Base-by-base conservation (phyloP, 1,140 invertebrate species). In the Pachypeltis micranthus region DNA sequence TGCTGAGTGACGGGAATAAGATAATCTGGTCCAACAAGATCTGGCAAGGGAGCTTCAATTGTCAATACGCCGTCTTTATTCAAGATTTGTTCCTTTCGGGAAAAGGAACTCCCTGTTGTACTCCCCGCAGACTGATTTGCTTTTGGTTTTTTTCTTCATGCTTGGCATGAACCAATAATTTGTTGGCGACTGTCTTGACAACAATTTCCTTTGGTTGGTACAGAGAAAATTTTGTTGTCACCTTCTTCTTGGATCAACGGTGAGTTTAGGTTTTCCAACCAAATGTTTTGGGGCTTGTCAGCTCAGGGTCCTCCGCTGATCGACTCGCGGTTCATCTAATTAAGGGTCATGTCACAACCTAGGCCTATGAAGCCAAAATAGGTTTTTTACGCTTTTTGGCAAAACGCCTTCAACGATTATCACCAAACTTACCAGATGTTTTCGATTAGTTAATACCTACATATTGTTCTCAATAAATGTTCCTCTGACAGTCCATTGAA, bases 91-190 rank as follows among this genome's bases (percentile, higher is more conserved):
- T 66, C 90, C 92, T 75, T 93, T 91, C 2, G 92, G 93, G 70
- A 96, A 76, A 72, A 95, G 78, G 79, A 96, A 96, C 79, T 96
- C 92, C 65, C 92, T 82, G 75, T 95, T 96, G 82, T 95, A 96
- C 74, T 96, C 92, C 74, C 92, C 83, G 80, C 93, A 96, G 1
- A 95, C 91, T 24, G 89, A 91, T 79, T 92, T 92, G 69, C 87
- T 92, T 73, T 95, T 92, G 29, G 88, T 85, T 74, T 95, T 95
- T 95, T 75, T 96, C 92, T 76, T 96, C 92, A 75, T 96, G 93
- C 77, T 95, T 95, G 61, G 92, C 93, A 72, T 95, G 91, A 19
- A 96, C 92, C 91, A 95, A 80, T 67, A 96, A 80, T 81, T 94
- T 94, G 76, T 95, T 94, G 77, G 96, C 91, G 59, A 96, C 91